These are phyloP conservation scores for Venustaconcha ellipsiformis DNA, from an alignment of 1,140 invertebrate genomes.

Conservation along the genomic window DNA sequence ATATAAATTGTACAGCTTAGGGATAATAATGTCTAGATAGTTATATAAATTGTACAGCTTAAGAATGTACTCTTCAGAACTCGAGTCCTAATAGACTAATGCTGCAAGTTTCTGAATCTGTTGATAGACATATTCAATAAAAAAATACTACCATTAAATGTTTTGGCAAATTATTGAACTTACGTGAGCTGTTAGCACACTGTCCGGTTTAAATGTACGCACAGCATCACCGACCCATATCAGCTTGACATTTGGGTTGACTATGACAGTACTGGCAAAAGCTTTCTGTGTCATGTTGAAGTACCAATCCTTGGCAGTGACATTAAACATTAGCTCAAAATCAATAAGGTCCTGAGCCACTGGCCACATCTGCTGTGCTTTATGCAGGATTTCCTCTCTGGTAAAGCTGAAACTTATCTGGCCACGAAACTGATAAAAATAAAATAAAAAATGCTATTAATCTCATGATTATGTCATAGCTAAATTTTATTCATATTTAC, in stretches of 20 bases:
- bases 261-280: slow-evolving; percentile 87
- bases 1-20: no score
- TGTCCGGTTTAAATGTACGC: slow-evolving; percentile 93
- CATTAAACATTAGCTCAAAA: slow-evolving; percentile 85
- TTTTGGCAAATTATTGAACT: slow-evolving; percentile 10
- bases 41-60: not conserved
- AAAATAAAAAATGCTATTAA: not conserved
- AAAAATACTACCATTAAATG: not conserved
- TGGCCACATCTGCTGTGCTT: slow-evolving; percentile 67
- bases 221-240: slow-evolving; percentile 89
- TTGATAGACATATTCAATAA: no score
- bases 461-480: not conserved
- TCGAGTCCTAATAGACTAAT: no score
- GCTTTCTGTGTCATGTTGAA: slow-evolving; percentile 86
- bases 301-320: slow-evolving; percentile 86
- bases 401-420: slow-evolving; percentile 87
- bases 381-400: slow-evolving; percentile 80
- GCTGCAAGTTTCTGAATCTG: no score
- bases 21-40: not conserved
- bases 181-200: slow-evolving; percentile 85
- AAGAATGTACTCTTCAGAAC: no score
- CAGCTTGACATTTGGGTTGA: slow-evolving; percentile 84
- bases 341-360: slow-evolving; percentile 68
- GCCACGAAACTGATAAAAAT: slow-evolving; percentile 82
- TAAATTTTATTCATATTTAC: not conserved